Evolutionary conservation across 1,140 invertebrate species (phyloP), one percentile per base, ranked within the genome.

Genomic region (Plodia interpunctella): DNA sequence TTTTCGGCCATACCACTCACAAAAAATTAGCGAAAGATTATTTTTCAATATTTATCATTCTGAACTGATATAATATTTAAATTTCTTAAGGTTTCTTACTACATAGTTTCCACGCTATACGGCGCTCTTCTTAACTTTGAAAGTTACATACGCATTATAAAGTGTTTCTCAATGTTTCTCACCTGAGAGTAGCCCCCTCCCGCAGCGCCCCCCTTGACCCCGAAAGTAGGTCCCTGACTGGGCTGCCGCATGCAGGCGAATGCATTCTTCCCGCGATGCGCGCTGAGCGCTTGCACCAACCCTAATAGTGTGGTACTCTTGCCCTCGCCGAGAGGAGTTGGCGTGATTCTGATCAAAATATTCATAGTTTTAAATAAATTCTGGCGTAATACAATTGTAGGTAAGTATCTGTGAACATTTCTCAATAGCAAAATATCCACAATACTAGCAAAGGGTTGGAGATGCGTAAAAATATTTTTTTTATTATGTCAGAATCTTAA

Each of bases 191-290:
- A 99, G 18, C 98, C 98, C 62, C 98, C 98, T 15, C 97, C 98
- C 58, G 98, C 97, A 50, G 97, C 97, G 11, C 97, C 97, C 51
- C 97, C 98, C 92, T 99, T 99, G 49, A 99, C 98, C 13, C 98
- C 98, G 90, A 99, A 99, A 1, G 98, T 99, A 0, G 98, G 98
- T 19, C 98, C 98, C 89, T 99, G 98, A 30, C 97, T 98, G 0
- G 99, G 98, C 83, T 99, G 99, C n/a, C 99, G 92, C 53, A 99
- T 93, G 78, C 97, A 98, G 5, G 96, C 98, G 83, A 99, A 95
- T 0, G 96, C 93, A 90, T 99, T 99, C 68, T 93, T 95, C 4
- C 93, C 92, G 62, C 94, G 92, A 74, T 98, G 96, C 4, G 95
- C 96, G 1, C 94, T 93, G 9, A 99, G 89, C 8, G 98, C 98